A percentile compares a stretch with the other conserved stretches of the same genome.
Conservation (phyloP, 2,113 vertebrate species). For the Myotis brandtii region DNA sequence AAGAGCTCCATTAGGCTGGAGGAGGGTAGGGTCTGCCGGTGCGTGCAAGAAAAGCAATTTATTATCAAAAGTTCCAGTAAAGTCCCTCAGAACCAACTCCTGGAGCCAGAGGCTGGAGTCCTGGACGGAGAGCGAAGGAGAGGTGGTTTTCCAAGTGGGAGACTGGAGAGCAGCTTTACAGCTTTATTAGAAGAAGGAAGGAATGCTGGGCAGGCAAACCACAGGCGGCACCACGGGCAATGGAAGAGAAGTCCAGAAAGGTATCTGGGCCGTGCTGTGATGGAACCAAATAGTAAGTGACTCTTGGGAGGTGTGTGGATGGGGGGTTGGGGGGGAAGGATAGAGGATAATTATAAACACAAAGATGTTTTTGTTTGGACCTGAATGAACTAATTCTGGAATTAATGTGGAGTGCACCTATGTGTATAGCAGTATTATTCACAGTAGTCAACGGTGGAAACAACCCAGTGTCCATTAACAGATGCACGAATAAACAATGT, state of each 20-base stretch:
- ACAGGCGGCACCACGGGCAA: neutral
- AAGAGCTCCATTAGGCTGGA: neutral
- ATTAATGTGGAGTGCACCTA: neutral
- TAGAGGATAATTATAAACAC: neutral
- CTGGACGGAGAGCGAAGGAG: neutral
- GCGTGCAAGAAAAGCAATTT: neutral
- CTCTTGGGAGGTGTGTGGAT: neutral
- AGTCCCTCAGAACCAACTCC: neutral
- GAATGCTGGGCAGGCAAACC: neutral
- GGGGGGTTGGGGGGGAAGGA: rapidly evolving
- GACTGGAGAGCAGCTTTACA: neutral
- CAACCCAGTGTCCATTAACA: neutral
- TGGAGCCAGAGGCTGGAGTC: neutral
- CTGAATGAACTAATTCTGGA: neutral
- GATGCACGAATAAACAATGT: neutral
- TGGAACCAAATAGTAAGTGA: too few relatives aligned
- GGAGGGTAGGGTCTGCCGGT: neutral
- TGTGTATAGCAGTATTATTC: neutral
- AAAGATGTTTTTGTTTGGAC: neutral
- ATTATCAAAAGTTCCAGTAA: neutral
- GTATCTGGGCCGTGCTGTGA: neutral
- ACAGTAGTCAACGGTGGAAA: neutral
- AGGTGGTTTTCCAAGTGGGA: neutral
- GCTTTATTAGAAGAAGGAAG: neutral
- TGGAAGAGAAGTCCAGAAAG: neutral